Evolutionary conservation across 1,140 invertebrate species (phyloP).

Genomic region (Lordiphosa mommai): DNA sequence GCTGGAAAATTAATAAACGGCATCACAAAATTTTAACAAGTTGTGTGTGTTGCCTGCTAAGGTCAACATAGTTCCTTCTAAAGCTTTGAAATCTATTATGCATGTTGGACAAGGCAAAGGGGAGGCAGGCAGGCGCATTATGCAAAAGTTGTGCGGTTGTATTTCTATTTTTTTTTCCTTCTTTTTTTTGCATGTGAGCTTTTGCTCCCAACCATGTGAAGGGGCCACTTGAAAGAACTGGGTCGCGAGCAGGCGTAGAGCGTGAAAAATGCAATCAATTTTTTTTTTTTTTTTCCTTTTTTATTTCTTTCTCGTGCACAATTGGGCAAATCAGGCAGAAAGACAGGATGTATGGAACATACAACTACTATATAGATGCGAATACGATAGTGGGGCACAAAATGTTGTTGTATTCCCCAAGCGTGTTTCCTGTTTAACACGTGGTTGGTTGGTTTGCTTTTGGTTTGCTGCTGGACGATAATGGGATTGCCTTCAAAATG

Average conservation of each 20-base stretch:
- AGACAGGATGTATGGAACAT: slow-evolving; percentile 29
- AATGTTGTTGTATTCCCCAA: slow-evolving; percentile 11
- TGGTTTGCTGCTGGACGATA: neutral
- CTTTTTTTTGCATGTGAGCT: slow-evolving; percentile 2
- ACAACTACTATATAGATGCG: slow-evolving; percentile 13
- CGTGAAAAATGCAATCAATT: slow-evolving; percentile 55
- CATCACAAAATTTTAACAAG: slow-evolving; percentile 37
- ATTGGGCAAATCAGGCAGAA: slow-evolving; percentile 50
- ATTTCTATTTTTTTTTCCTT: slow-evolving; percentile 28
- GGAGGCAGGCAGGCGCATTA: slow-evolving; percentile 29
- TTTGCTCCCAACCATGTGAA: neutral
- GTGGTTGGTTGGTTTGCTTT: no score
- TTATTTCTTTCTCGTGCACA: slow-evolving; percentile 23
- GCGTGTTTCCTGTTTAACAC: slow-evolving; percentile 40
- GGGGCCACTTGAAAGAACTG: slow-evolving; percentile 28
- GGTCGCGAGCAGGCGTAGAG: slow-evolving; percentile 33
- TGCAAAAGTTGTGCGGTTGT: slow-evolving; percentile 41
- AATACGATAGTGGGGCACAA: slow-evolving; percentile 18
- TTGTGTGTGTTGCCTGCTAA: slow-evolving; percentile 10
- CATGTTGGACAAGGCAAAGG: neutral
- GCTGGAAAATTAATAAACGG: slow-evolving; percentile 44
- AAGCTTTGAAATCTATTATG: slow-evolving; percentile 39
- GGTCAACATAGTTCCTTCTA: slow-evolving; percentile 25
- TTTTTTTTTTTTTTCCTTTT: slow-evolving; percentile 32
- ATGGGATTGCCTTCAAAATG: neutral